These are phyloP conservation scores for Rattus rattus DNA, from an alignment of 2,113 vertebrate genomes.

Conservation along the genomic window DNA sequence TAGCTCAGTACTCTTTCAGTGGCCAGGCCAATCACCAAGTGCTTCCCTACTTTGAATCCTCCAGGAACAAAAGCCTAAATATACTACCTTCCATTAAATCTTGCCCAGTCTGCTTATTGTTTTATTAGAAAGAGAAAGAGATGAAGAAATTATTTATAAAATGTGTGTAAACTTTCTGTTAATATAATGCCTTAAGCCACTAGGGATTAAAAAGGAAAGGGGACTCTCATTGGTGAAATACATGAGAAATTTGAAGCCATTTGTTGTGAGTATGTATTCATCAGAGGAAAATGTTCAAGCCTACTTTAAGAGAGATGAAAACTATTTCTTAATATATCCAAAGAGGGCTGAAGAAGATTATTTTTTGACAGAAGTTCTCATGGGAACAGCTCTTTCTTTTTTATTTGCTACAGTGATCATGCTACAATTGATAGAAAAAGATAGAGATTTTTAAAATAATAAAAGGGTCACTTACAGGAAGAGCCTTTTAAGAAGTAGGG, in stretches of 20 bases:
- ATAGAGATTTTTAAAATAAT: conserved; percentile 70
- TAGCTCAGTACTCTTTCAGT: not conserved
- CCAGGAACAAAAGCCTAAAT: not conserved
- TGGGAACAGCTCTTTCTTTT: conserved; percentile 58
- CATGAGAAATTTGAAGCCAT: conserved; percentile 66
- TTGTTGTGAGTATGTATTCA: conserved; percentile 68
- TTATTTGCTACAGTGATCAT: conserved; percentile 69
- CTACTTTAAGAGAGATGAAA: conserved; percentile 66
- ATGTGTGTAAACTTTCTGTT: conserved; percentile 51
- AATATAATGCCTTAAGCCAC: conserved; percentile 42
- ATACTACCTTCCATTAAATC: not conserved
- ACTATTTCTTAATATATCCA: conserved; percentile 70
- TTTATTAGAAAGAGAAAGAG: not conserved
- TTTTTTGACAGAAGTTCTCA: conserved; percentile 63
- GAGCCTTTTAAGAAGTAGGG: conserved; percentile 9
- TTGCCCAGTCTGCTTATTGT: not conserved
- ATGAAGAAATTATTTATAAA: conserved; percentile 39
- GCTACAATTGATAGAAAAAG: conserved; percentile 66
- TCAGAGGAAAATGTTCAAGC: conserved; percentile 68
- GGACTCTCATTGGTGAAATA: conserved; percentile 48
- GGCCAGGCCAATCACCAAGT: not conserved
- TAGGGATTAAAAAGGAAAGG: conserved; percentile 57
- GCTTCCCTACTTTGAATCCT: not conserved
- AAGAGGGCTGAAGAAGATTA: conserved; percentile 52
- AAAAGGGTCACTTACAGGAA: conserved; percentile 63